Evolutionary conservation across 2,888 invertebrate genomes (phyloP), one percentile per base, ranked within the genome.

Genomic region (Artemia sinica): DNA sequence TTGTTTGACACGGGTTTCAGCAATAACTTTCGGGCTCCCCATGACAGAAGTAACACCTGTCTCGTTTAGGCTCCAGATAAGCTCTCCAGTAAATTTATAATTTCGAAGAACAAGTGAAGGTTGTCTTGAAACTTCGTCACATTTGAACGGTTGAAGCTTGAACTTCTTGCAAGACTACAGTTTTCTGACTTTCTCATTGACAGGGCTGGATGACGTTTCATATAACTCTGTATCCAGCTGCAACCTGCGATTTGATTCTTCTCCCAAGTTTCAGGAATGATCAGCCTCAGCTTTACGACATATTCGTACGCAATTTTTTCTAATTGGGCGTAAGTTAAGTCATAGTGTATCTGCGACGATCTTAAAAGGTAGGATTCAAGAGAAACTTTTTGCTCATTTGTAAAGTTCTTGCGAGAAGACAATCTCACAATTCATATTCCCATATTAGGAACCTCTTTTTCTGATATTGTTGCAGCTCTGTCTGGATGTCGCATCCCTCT

Each of bases 111-210:
- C 41, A 41, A 6, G 41, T 2, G 41, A 41, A 41, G 41, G 41
- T 41, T 41, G 41, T 41, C 6, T 41, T 41, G 41, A 41, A 41
- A 41, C 41, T 41, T 41, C 41, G 5, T 71, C 66, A 1, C 71
- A 12, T 72, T 74, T 74, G 66, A 73, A 70, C 71, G 72, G 70
- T 74, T 75, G 67, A 74, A 74, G 65, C 71, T 70, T 49, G 69
- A 72, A 51, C 72, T 41, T 49, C 50, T 13, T 50, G 67, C 50
- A 67, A 49, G 67, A 52, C 52, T 67, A 11, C 67, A 49, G 50
- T 13, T 7, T 50, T 9, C 49, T 14, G 67, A 49, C 50, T 67
- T 49, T 50, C 67, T 13, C n/a, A 67, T 51, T 14, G n/a, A 50
- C 8, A 67, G 2, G 12, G 13, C 67, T 12, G 67, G 50, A 8